Base-by-base conservation (phyloP, 2,113 vertebrate genomes). In the Oplegnathus fasciatus region DNA sequence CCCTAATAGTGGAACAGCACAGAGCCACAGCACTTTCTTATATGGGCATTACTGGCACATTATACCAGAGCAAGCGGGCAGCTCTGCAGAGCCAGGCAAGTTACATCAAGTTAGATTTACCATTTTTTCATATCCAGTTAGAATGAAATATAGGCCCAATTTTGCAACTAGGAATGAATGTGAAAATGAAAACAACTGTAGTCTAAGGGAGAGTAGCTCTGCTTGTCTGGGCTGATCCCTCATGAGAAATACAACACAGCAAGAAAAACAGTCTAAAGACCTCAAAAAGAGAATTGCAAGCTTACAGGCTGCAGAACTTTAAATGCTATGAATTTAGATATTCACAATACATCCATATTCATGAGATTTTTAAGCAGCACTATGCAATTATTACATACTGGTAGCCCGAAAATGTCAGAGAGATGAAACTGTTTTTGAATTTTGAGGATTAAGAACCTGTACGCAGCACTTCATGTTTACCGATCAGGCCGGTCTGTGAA, bases 371-470 rank as follows among this genome's bases (percentile, higher is more conserved):
- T 64, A 70, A 72, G 66, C 54, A 61, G 78, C 34, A 14, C 24
- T 48, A 6, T 26, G 68, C 52, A 89, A 89, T 88, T 85, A 84
- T 86, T 74, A 77, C 58, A 71, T 28, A 79, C 15, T 42, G 5
- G 40, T 60, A 84, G 28, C 70, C 73, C 22, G 15, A 78, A 83
- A 91, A 92, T 86, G 75, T 82, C 88, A 91, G 46, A 65, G 34
- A 75, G 75, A 86, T 46, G n/a, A 88, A 84, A 75, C 28, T 1
- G 22, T 69, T 70, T 82, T 80, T 58, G 17, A 82, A 83, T 67
- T 85, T 58, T 73, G 58, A 77, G 71, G 77, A 84, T 88, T 88
- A 87, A 57, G 60, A 71, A 80, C 50, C 62, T 75, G 68, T 37
- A 40, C 1, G 28, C 61, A 26, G 57, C 46, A 42, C n/a, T 66